Evolutionary conservation across 1,140 invertebrate genomes (phyloP), one percentile per base, ranked within the genome.

Genomic region (Euwallacea fornicatus): DNA sequence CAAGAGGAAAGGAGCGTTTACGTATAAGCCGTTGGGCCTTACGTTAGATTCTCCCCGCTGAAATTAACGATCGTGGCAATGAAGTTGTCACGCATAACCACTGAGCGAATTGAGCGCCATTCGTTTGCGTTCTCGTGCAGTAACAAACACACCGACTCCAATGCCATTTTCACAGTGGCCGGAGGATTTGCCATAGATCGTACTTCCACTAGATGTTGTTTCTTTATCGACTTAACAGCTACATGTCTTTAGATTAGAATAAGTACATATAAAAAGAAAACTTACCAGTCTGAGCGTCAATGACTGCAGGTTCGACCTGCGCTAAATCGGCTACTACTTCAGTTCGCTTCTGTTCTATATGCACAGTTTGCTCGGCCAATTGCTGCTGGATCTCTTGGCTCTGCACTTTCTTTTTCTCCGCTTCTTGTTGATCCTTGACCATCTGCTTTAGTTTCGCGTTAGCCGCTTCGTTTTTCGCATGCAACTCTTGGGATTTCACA

Each of bases 401-500:
- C 78, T 97, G 93, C 9, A 97, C 93, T 84, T 99, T 99, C 83
- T 98, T 97, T 84, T 98, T 95, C 80, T 99, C 98, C 9, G 98
- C 98, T 84, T 99, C 97, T 79, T 99, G 97, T 83, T 99, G 98
- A 83, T 99, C 96, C 84, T 97, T 97, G 15, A 98, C 92, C 98
- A 99, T 99, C 82, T 99, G 96, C 75, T 96, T 92, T 10, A 99
- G 85, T 85, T 99, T 99, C 0, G 93, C 92, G 84, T 99, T 99
- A 16, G 98, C 98, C 9, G 96, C 95, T 79, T 97, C 94, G 81
- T 99, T 99, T 85, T 99, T 99, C n/a, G 94, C 93, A 87, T 98
- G 94, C 44, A 99, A 83, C 84, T 99, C 96, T 84, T 94, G 74
- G 7, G 75, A 94, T 84, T 99, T 99, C 2, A 98, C 91, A 59